Evolutionary conservation across 2,113 vertebrate genomes (phyloP).

Genomic region (Oriolus oriolus): DNA sequence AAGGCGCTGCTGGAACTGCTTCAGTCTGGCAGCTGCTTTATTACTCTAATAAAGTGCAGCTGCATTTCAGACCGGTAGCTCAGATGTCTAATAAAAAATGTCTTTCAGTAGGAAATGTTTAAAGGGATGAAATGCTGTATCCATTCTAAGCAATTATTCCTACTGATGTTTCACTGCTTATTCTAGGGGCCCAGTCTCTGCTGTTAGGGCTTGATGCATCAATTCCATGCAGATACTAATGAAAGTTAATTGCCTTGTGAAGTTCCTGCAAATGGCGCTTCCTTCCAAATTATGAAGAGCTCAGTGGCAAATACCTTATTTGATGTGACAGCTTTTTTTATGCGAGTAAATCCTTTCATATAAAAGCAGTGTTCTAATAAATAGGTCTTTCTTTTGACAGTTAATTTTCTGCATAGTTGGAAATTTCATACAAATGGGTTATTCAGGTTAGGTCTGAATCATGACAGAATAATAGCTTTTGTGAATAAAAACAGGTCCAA

Average conservation of each 20-base stretch:
- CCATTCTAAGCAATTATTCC: background rate
- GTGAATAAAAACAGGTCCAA: background rate
- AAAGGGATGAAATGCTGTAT: background rate
- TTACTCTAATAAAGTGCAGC: background rate
- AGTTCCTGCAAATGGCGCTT: background rate
- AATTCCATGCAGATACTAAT: background rate
- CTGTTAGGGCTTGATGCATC: background rate
- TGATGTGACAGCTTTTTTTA: background rate
- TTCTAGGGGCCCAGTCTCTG: background rate
- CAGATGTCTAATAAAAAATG: background rate
- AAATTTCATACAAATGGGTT: background rate
- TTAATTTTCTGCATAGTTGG: slow-evolving; percentile 18
- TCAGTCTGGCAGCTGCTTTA: background rate
- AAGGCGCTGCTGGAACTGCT: background rate
- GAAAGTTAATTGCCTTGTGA: background rate
- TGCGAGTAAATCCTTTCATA: background rate
- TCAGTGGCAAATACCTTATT: background rate
- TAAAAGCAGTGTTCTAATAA: background rate
- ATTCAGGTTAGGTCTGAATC: background rate
- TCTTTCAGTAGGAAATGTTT: background rate
- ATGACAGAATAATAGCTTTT: background rate
- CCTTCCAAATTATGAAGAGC: background rate
- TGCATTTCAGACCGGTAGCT: background rate
- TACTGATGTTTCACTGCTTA: background rate
- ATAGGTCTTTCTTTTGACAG: background rate